These are phyloP conservation scores for Phyllostomus hastatus DNA, from an alignment of 2,113 vertebrate species.

Conservation along the genomic window DNA sequence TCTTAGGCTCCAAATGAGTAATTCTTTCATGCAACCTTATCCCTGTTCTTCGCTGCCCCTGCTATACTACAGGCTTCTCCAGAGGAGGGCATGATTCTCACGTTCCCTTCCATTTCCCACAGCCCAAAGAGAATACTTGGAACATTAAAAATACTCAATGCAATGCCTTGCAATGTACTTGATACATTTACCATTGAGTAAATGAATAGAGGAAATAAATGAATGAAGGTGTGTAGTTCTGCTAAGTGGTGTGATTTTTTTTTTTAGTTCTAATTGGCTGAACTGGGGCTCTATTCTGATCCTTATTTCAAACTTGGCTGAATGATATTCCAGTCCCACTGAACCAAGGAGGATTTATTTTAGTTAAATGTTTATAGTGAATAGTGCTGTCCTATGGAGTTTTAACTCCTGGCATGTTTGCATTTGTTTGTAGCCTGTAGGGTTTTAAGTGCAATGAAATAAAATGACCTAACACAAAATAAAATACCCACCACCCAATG, in stretches of 20 bases:
- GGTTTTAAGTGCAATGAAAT: not conserved
- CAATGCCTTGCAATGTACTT: not conserved
- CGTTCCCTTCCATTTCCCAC: not conserved
- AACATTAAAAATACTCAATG: not conserved
- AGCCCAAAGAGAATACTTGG: not conserved
- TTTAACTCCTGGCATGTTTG: not conserved
- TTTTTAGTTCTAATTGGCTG: not conserved
- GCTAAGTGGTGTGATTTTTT: not conserved
- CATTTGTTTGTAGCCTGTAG: not conserved
- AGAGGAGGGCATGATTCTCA: not conserved
- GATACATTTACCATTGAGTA: not conserved
- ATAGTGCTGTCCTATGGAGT: not conserved
- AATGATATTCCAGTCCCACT: not conserved
- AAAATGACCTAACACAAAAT: not conserved
- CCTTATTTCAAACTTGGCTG: not conserved
- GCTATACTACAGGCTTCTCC: not conserved
- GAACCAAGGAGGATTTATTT: not conserved
- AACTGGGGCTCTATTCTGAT: not conserved
- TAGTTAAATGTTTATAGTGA: not conserved
- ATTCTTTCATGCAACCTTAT: not conserved
- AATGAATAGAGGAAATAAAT: not conserved
- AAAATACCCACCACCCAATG: not conserved
- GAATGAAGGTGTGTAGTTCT: not conserved
- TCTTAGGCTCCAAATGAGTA: not conserved
- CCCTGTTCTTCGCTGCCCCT: not conserved